Evolutionary conservation across 2,113 vertebrate genomes (phyloP).

Genomic region (Centropus unirufus): DNA sequence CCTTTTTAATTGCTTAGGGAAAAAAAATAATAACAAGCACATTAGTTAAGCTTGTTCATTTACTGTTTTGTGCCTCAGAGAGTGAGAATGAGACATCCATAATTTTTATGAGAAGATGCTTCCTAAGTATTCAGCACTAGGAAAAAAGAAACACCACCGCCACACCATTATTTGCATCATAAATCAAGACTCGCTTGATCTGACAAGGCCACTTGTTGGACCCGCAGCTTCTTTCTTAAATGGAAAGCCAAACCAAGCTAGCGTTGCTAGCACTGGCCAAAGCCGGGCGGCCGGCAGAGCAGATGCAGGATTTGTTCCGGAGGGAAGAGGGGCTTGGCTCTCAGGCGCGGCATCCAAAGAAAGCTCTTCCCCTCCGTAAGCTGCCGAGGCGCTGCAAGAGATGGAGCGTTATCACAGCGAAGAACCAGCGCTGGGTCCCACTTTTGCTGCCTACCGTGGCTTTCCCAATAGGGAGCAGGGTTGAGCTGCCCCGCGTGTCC

Average conservation of each 20-base stretch:
- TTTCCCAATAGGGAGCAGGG: slow-evolving; percentile 21
- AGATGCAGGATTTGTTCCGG: background rate
- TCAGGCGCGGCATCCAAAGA: background rate
- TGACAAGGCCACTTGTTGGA: slow-evolving; percentile 69
- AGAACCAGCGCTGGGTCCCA: slow-evolving; percentile 32
- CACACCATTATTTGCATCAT: slow-evolving; percentile 71
- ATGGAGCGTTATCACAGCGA: slow-evolving; percentile 19
- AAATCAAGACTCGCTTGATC: slow-evolving; percentile 68
- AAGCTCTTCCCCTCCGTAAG: slow-evolving; percentile 45
- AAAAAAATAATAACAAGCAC: slow-evolving; percentile 27
- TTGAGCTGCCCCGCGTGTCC: background rate
- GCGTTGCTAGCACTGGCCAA: background rate
- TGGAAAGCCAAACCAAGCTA: background rate
- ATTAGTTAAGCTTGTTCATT: slow-evolving; percentile 74
- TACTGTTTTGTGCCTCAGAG: slow-evolving; percentile 77
- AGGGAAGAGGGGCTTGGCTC: slow-evolving; percentile 37
- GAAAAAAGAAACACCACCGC: slow-evolving; percentile 64
- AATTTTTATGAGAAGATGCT: slow-evolving; percentile 78
- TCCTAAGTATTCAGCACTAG: slow-evolving; percentile 75
- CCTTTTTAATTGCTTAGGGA: slow-evolving; percentile 60
- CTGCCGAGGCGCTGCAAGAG: slow-evolving; percentile 61
- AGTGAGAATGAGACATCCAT: slow-evolving; percentile 73
- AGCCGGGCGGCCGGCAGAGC: background rate
- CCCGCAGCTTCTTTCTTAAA: slow-evolving; percentile 63
- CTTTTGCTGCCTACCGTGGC: background rate